These are phyloP conservation scores for Cephalopholis sonnerati DNA, from an alignment of 2,113 vertebrate species.

Conservation along the genomic window DNA sequence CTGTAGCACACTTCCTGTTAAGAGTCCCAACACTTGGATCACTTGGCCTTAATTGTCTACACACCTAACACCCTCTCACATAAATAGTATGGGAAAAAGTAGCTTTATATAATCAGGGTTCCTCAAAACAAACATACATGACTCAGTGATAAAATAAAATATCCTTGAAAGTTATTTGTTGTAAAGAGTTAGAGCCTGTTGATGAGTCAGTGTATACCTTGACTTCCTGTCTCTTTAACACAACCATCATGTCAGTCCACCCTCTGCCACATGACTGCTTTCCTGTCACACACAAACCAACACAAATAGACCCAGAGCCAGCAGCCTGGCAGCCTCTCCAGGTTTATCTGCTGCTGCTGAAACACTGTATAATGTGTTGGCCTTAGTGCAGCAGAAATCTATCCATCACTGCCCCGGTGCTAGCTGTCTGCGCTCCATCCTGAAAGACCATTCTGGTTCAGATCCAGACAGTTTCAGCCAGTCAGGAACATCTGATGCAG, in stretches of 20 bases:
- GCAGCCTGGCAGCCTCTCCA: neutral
- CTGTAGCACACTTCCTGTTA: too few relatives aligned
- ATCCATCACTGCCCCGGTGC: neutral
- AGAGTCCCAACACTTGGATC: too few relatives aligned
- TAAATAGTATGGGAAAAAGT: too few relatives aligned
- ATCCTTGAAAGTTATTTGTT: neutral
- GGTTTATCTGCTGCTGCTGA: conserved; percentile 4
- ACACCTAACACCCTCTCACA: too few relatives aligned
- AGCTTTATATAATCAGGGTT: too few relatives aligned
- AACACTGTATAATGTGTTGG: neutral
- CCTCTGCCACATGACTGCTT: neutral
- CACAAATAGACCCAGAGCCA: neutral
- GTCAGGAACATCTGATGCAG: conserved; percentile 4
- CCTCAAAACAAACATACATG: too few relatives aligned
- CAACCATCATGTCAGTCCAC: too few relatives aligned
- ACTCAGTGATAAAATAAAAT: too few relatives aligned
- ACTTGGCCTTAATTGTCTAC: too few relatives aligned
- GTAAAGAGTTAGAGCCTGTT: neutral
- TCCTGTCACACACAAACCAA: neutral
- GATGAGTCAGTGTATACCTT: neutral
- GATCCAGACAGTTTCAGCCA: neutral
- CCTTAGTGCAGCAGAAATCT: neutral
- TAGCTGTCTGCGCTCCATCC: neutral
- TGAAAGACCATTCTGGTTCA: neutral
- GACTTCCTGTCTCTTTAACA: neutral